These are phyloP conservation scores for Spermophilus dauricus DNA, from an alignment of 2,113 vertebrate species.

Conservation along the genomic window DNA sequence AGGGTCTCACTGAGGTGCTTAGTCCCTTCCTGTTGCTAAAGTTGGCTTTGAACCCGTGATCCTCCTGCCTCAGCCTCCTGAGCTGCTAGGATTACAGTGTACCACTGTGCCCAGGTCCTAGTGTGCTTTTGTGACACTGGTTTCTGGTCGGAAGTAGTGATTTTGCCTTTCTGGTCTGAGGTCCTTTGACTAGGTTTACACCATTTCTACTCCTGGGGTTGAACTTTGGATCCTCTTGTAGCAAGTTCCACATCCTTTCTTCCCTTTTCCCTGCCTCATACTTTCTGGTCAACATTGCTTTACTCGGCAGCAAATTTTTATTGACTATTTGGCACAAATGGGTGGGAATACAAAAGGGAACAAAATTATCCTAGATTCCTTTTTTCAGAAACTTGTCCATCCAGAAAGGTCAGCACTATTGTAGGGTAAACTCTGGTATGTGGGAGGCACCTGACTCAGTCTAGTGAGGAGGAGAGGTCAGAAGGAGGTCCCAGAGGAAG, in stretches of 20 bases:
- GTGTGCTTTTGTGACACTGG: accelerated
- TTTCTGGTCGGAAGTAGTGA: not conserved
- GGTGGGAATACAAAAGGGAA: not conserved
- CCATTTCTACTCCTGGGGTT: not conserved
- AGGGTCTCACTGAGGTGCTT: too few relatives aligned
- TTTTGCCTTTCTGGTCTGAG: not conserved
- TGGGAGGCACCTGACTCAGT: not conserved
- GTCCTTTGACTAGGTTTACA: not conserved
- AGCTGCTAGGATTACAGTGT: too few relatives aligned
- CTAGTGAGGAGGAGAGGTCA: not conserved
- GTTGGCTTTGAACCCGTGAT: too few relatives aligned
- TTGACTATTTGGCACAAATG: accelerated
- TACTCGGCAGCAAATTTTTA: not conserved
- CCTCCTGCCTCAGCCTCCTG: too few relatives aligned
- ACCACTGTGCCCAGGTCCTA: too few relatives aligned
- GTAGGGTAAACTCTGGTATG: not conserved
- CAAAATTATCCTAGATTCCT: not conserved
- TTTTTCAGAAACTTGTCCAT: not conserved
- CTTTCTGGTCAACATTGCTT: not conserved
- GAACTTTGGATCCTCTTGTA: not conserved
- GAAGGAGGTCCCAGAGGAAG: not conserved
- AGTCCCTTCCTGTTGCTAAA: too few relatives aligned
- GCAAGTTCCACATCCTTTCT: not conserved
- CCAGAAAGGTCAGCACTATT: not conserved
- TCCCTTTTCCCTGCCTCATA: accelerated